Conservation (phyloP, 2,888 invertebrate species). For the Drosophila falleni region DNA sequence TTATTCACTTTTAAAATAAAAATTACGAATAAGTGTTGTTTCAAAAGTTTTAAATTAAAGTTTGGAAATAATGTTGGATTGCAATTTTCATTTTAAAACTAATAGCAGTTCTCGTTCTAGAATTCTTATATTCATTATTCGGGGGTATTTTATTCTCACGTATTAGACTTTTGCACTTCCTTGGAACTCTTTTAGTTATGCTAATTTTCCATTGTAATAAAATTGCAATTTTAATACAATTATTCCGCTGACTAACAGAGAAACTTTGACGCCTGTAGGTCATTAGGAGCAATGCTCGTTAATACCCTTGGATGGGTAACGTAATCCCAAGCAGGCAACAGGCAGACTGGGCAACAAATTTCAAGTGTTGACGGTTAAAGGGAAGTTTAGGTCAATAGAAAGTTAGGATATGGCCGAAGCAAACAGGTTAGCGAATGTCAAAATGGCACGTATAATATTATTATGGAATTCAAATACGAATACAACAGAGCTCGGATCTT, state of each 20-base stretch:
- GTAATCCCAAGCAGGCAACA: background rate
- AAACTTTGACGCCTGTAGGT: conserved; percentile 3
- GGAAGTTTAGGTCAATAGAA: conserved; percentile 13
- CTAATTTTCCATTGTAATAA: conserved; percentile 3
- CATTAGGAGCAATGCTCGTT: conserved; percentile 10
- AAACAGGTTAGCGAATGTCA: conserved; percentile 20
- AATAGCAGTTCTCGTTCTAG: too few species aligned
- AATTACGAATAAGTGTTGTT: too few species aligned
- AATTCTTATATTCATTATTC: too few species aligned
- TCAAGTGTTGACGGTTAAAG: conserved; percentile 10
- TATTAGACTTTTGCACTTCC: background rate
- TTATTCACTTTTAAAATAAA: too few species aligned
- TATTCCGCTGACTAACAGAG: conserved; percentile 1
- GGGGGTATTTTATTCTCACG: too few species aligned
- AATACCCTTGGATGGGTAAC: conserved; percentile 1
- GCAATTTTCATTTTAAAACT: too few species aligned
- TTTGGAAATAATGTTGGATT: too few species aligned
- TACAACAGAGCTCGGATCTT: conserved; percentile 4
- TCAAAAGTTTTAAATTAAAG: too few species aligned
- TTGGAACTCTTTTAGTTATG: background rate
- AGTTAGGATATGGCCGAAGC: conserved; percentile 4
- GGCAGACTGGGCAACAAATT: conserved; percentile 10
- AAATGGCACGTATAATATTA: conserved; percentile 10
- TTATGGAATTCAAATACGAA: conserved; percentile 21
- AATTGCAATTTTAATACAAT: conserved; percentile 20